A percentile compares a stretch with the other conserved stretches of the same genome.
Conservation (phyloP, 2,113 vertebrate genomes). For the Tretioscincus oriximinensis region DNA sequence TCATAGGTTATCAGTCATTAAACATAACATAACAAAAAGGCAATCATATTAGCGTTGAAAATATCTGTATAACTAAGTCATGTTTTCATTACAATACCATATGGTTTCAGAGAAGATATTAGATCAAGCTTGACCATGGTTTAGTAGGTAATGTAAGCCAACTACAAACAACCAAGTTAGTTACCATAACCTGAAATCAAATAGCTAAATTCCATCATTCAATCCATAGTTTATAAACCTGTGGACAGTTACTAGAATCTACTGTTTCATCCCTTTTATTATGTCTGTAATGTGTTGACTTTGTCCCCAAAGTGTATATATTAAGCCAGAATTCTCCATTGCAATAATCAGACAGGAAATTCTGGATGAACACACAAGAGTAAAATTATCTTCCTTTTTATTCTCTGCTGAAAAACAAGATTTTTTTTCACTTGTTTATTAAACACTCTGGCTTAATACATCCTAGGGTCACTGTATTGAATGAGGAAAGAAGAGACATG, state of each 20-base stretch:
- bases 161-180: constrained; percentile 15
- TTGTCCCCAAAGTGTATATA: neutral
- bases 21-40: too few species aligned
- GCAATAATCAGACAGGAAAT: neutral
- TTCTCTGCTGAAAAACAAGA: too few species aligned
- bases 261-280: neutral
- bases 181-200: neutral
- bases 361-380: too few species aligned
- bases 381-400: too few species aligned
- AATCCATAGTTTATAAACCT: constrained; percentile 18
- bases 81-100: constrained; percentile 2
- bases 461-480: neutral
- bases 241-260: neutral
- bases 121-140: constrained; percentile 20
- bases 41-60: neutral
- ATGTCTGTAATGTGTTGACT: neutral
- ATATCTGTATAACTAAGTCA: constrained; percentile 20
- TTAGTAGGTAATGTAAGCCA: constrained; percentile 14
- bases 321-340: neutral
- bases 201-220: neutral
- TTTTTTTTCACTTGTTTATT: neutral
- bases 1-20: too few species aligned
- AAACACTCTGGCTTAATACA: neutral
- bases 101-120: neutral
- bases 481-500: neutral